A percentile compares a stretch with the other conserved stretches of the same genome.
Conservation (phyloP, 2,888 invertebrate genomes). For the Hypselothyrea guttata region DNA sequence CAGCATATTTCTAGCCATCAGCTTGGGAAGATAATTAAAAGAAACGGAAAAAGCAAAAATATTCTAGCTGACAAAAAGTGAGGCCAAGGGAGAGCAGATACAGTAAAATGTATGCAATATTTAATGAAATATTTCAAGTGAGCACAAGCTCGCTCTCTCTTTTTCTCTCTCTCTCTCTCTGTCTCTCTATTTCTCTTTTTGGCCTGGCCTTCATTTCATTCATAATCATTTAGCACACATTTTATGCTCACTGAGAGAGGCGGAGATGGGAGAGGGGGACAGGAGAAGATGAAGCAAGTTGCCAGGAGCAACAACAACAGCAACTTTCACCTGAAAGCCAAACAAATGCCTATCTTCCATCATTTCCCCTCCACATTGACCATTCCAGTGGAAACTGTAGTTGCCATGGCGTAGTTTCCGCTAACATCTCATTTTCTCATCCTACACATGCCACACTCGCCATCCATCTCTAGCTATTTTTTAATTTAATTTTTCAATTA, state of each 20-base stretch:
- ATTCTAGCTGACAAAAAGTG: background rate
- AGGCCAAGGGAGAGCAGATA: background rate
- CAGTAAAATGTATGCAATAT: conserved; percentile 19
- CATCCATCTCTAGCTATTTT: conserved; percentile 36
- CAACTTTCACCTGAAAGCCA: conserved; percentile 40
- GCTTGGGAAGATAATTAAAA: conserved; percentile 36
- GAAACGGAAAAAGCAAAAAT: conserved; percentile 15
- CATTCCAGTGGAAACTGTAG: conserved; percentile 19
- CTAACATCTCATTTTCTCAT: background rate
- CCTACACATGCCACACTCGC: background rate
- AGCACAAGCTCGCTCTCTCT: background rate
- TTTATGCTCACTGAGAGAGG: conserved; percentile 10
- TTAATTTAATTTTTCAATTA: conserved; percentile 53
- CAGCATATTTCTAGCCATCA: background rate
- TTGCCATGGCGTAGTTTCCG: conserved; percentile 22
- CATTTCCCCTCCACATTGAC: background rate
- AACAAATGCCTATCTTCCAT: conserved; percentile 20
- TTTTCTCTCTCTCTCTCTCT: background rate
- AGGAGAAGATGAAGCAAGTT: conserved; percentile 2
- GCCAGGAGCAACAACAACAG: conserved; percentile 25
- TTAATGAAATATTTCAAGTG: conserved; percentile 29
- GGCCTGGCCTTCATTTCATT: conserved; percentile 26
- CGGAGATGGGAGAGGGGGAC: background rate
- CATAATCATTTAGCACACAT: conserved; percentile 52
- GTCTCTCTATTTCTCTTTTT: background rate